Conservation (phyloP, 2,888 invertebrate genomes). For the Nezara viridula region DNA sequence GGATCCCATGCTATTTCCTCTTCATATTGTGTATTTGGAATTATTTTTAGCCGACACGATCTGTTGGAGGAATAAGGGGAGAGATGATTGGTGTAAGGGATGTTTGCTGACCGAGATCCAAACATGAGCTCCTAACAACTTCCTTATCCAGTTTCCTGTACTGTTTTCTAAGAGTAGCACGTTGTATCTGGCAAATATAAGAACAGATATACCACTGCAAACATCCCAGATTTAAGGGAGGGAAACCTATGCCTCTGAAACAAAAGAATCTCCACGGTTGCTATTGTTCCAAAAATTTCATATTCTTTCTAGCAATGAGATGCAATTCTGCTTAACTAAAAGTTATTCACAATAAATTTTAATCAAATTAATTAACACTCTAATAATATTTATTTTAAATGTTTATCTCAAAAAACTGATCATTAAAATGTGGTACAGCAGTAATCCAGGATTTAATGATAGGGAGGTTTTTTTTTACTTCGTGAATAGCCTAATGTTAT, state of each 20-base stretch:
- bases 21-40: not conserved
- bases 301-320: too few species aligned
- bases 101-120: conserved; percentile 16
- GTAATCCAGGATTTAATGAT: too few species aligned
- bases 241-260: not conserved
- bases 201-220: not conserved
- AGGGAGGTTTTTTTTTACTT: too few species aligned
- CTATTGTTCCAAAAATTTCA: too few species aligned
- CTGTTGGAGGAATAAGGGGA: not conserved
- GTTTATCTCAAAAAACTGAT: too few species aligned
- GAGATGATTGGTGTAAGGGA: not conserved
- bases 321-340: too few species aligned
- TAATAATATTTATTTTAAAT: too few species aligned
- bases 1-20: not conserved
- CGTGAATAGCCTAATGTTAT: too few species aligned
- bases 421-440: too few species aligned
- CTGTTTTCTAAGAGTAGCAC: conserved; percentile 6
- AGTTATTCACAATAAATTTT: too few species aligned
- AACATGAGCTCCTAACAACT: conserved; percentile 3
- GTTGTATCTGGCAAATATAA: conserved; percentile 20
- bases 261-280: too few species aligned
- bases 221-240: not conserved
- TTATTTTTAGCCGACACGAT: conserved; percentile 10
- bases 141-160: conserved; percentile 14
- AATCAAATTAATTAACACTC: too few species aligned